These are phyloP conservation scores for Cantharis nigra DNA, from an alignment of 2,888 invertebrate species.

Conservation along the genomic window DNA sequence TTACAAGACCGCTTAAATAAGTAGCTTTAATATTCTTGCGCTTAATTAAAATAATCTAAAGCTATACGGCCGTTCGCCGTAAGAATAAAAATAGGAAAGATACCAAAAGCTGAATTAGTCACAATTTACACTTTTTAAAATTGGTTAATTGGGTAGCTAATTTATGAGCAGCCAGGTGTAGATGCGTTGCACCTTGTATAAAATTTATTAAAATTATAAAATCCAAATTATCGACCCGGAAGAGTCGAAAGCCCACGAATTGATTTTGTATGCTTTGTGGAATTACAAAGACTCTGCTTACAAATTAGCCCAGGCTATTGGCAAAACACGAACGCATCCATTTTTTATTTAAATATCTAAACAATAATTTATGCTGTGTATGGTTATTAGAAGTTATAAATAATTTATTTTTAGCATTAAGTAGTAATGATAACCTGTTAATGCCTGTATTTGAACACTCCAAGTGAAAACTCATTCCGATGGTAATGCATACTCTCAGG, in stretches of 20 bases:
- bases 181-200: neutral
- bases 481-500: neutral
- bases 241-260: neutral
- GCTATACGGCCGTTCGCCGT: neutral
- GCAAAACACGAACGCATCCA: too few relatives aligned
- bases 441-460: neutral
- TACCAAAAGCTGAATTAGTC: neutral
- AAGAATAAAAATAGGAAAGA: neutral
- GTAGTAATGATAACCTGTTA: neutral
- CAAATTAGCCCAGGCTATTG: neutral
- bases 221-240: neutral
- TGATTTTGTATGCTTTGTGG: neutral
- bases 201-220: neutral
- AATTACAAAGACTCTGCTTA: neutral
- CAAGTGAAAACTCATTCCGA: neutral
- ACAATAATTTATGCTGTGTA: neutral
- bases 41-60: neutral
- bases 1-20: neutral
- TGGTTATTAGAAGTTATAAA: neutral
- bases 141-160: neutral
- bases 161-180: neutral
- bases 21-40: neutral
- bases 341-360: too few relatives aligned
- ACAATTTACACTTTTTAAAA: neutral
- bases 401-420: neutral